These are phyloP conservation scores for Octodon degus DNA, from an alignment of 2,113 vertebrate species.

Conservation along the genomic window DNA sequence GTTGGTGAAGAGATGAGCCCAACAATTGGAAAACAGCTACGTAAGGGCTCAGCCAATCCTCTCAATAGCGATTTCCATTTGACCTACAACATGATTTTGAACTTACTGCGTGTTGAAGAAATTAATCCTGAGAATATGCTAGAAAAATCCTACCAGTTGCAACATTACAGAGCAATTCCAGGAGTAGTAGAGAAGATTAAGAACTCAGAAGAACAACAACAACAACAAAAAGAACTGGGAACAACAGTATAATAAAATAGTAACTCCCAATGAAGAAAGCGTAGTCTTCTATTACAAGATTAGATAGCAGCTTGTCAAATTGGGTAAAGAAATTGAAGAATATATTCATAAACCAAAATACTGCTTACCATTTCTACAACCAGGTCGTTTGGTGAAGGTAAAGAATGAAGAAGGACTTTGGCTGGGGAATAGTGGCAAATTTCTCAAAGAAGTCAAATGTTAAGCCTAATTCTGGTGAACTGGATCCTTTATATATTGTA, in stretches of 20 bases:
- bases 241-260: conserved; percentile 93
- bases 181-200: conserved; percentile 93
- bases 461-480: conserved; percentile 90
- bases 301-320: conserved; percentile 95
- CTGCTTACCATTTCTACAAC: conserved; percentile 97
- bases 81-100: conserved; percentile 99
- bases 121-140: conserved; percentile 99
- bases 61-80: conserved; percentile 98
- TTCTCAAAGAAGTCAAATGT: conserved; percentile 96
- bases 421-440: conserved; percentile 98
- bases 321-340: conserved; percentile 96
- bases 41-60: conserved; percentile 95
- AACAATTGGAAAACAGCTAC: conserved; percentile 95
- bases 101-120: conserved; percentile 97
- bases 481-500: conserved; percentile 94
- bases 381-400: conserved; percentile 95
- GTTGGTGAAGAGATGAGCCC: conserved; percentile 99
- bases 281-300: conserved; percentile 98
- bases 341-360: conserved; percentile 97
- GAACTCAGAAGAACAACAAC: conserved; percentile 84
- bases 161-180: conserved; percentile 98
- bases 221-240: conserved; percentile 87
- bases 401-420: conserved; percentile 96
- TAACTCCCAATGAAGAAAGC: conserved; percentile 96
- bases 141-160: conserved; percentile 99